Evolutionary conservation across 2,888 invertebrate genomes (phyloP), one percentile per base, ranked within the genome.

Genomic region (Allacma fusca): DNA sequence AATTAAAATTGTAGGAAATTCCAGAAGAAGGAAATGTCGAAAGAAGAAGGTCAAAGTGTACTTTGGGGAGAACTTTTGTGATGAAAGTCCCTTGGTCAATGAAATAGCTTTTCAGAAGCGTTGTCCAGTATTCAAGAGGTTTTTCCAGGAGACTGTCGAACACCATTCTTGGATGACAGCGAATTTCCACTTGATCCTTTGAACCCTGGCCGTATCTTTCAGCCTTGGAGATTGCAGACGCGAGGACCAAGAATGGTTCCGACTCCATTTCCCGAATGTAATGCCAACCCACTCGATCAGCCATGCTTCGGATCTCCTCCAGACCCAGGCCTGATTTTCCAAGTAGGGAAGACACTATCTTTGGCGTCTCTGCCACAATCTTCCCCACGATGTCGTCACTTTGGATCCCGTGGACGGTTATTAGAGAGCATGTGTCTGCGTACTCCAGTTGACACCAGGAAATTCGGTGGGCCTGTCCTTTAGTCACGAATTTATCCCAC

Each of bases 381-480:
- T 73, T 79, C n/a, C 79, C 75, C 0, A 80, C 80, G 21, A 62
- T 75, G 28, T 80, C 82, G 1, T 78, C 78, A 28, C 78, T 80
- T 16, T 62, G 62, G 0, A 83, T 26, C 21, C 82, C 82, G 44
- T 83, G 83, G 26, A 83, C 76, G 0, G 83, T 83, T 19, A 83
- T 75, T 7, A 83, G 65, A 1, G 81, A 81, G 44, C 82, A 83
- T 12, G 78, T 80, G 21, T 83, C 83, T 24, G 75, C 69, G 50
- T 83, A 83, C 50, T 83, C 83, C 21, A 83, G 64, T 57, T 83
- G 83, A 75, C 83, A 83, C 83, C 83, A 83, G 0, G 83, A 83
- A 29, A 83, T 83, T n/a, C 83, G 78, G 76, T 83, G 83, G 12
- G 81, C 81, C 23, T 59, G 34, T 19, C 83, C 83, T 64, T 75